A percentile compares a stretch with the other conserved stretches of the same genome.
phyloP scores from a whole-genome alignment of 2,888 invertebrate species.

The Andrena marginata region DNA sequence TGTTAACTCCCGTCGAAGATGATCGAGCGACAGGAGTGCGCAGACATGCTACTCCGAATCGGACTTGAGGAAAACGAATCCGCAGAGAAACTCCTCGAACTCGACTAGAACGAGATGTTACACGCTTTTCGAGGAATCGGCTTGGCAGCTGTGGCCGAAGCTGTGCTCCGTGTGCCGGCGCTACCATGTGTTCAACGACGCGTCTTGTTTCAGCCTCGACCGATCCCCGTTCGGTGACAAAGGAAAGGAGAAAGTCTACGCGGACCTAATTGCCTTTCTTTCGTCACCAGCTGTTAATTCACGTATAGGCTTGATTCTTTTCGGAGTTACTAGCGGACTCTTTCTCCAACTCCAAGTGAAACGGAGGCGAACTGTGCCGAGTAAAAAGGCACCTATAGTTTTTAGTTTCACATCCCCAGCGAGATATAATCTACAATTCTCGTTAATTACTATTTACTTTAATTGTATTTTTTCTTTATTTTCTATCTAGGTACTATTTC shows the following conservation, averaged over 20 bases:
- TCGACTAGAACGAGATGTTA: not conserved
- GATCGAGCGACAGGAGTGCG: not conserved
- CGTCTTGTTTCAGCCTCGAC: slow-evolving; percentile 25
- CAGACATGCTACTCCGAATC: not conserved
- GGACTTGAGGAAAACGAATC: not conserved
- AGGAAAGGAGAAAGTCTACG: slow-evolving; percentile 33
- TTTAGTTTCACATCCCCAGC: slow-evolving; percentile 1
- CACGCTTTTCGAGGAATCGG: slow-evolving; percentile 9
- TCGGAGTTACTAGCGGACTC: not conserved
- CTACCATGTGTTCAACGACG: slow-evolving; percentile 34
- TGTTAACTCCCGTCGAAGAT: not conserved
- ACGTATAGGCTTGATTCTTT: not conserved
- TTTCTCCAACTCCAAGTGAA: not conserved
- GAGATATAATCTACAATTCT: no score
- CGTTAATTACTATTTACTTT: no score
- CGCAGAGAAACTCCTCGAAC: not conserved
- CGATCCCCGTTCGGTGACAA: slow-evolving; percentile 23
- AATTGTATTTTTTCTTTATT: no score
- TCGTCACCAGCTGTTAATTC: slow-evolving; percentile 6
- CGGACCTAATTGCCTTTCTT: slow-evolving; percentile 19
- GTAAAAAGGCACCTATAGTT: no score
- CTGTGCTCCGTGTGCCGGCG: slow-evolving; percentile 1
- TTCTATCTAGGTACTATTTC: no score
- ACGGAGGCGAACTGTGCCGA: not conserved
- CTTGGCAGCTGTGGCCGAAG: slow-evolving; percentile 25